These are phyloP conservation scores for Babyrousa celebensis DNA, from an alignment of 2,797 vertebrate genomes.

Conservation along the genomic window DNA sequence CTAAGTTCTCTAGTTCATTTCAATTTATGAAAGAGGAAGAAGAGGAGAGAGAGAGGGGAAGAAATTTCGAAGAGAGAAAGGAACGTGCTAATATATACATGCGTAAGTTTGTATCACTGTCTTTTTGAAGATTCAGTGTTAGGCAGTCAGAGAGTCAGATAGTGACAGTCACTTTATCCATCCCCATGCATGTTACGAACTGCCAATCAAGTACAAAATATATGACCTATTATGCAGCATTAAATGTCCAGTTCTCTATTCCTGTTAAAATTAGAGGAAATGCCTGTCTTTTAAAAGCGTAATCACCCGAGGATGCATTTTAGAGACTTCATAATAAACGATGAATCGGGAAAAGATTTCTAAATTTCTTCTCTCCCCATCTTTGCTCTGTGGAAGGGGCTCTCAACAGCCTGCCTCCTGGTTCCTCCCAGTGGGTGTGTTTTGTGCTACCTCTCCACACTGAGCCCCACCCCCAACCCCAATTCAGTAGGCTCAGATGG, in stretches of 20 bases:
- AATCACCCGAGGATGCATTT: not conserved
- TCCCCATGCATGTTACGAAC: not conserved
- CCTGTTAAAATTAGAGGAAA: not conserved
- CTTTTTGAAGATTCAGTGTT: not conserved
- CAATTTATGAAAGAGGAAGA: not conserved
- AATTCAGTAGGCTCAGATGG: constrained; percentile 2
- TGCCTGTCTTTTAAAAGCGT: constrained; percentile 1
- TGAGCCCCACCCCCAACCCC: not conserved
- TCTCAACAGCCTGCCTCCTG: not conserved
- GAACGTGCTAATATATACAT: accelerated
- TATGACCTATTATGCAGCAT: not conserved
- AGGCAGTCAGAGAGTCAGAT: not conserved
- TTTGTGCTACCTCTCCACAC: accelerated
- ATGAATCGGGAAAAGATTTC: not conserved
- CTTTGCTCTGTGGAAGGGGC: not conserved
- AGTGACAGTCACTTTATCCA: not conserved
- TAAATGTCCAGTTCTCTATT: not conserved
- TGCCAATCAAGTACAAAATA: not conserved
- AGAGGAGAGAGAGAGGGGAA: not conserved
- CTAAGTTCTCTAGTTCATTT: constrained; percentile 28
- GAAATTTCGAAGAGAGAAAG: not conserved
- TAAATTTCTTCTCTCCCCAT: not conserved
- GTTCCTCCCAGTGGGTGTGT: not conserved
- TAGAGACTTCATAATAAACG: not conserved
- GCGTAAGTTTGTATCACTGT: not conserved